Evolutionary conservation across 2,113 vertebrate species (phyloP), one percentile per base, ranked within the genome.

Genomic region (Xiphophorus maculatus): DNA sequence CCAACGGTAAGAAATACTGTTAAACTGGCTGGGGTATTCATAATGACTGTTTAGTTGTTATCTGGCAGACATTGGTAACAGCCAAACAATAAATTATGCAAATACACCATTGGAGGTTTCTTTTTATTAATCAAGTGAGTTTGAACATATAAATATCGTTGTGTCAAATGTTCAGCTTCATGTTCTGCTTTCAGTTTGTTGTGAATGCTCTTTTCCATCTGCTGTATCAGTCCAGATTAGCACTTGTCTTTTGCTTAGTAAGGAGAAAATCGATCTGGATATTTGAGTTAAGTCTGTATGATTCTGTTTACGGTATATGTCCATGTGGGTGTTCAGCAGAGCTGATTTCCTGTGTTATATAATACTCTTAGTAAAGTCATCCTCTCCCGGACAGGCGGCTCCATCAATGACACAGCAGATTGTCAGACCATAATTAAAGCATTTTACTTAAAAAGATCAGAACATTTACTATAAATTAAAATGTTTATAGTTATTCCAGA

Each of bases 181-280:
- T 15, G 5, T 54, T 54, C 22, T 22, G 51, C 22, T 54, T 10
- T 54, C 5, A 12, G 81, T 82, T 81, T 3, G 70, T 64, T n/a
- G 10, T 58, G 51, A 35, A 3, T 37, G 6, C 37, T 76, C 27
- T n/a, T 35, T 71, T 79, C 69, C 60, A 68, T 72, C 48, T 27
- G 10, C 42, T 11, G 29, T 12, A 60, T 84, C 69, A 73, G 54
- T 35, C 77, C 69, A 87, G 85, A 89, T 90, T 85, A 88, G 73
- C 83, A 79, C 74, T 83, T 81, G 85, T 87, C 78, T 81, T 91
- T 84, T 86, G 87, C 85, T 91, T 89, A 86, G 76, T 84, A 74
- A 13, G 42, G 54, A 69, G 88, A 84, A 74, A 79, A 84, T 80
- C 66, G 74, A 88, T 84, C 88, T 87, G 84, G 69, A 77, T 42